phyloP scores from a whole-genome alignment of 1,140 invertebrate species.

The Sitobion miscanthi region DNA sequence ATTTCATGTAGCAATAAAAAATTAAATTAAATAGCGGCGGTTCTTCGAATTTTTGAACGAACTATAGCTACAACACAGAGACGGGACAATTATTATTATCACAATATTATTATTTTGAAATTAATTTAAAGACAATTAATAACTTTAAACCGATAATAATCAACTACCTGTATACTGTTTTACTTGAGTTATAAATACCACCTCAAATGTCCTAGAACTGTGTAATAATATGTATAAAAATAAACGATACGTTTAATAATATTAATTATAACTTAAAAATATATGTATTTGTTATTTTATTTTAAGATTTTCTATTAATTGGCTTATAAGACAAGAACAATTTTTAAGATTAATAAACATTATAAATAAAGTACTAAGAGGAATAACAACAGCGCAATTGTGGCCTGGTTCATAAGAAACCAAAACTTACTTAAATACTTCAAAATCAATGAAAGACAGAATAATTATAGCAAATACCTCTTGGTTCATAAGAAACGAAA shows the following conservation, averaged over 20 bases:
- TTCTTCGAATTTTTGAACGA: not conserved
- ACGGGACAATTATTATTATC: not conserved
- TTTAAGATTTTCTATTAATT: too few relatives aligned
- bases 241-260: too few relatives aligned
- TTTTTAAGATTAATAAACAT: not conserved
- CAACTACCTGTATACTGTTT: too few relatives aligned
- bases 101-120: not conserved
- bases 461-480: too few relatives aligned
- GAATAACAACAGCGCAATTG: not conserved
- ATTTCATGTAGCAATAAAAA: constrained; percentile 19
- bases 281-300: not conserved
- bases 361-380: not conserved
- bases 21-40: not conserved
- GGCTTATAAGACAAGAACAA: not conserved
- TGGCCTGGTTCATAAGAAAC: not conserved
- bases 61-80: not conserved
- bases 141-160: too few relatives aligned
- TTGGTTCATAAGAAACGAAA: too few relatives aligned
- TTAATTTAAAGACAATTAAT: not conserved
- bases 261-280: not conserved
- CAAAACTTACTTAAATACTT: not conserved
- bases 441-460: too few relatives aligned
- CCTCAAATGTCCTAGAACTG: not conserved
- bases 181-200: not conserved
- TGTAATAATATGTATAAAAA: too few relatives aligned